Base-by-base conservation (phyloP, 1,140 invertebrate species). In the Metopolophium dirhodum region DNA sequence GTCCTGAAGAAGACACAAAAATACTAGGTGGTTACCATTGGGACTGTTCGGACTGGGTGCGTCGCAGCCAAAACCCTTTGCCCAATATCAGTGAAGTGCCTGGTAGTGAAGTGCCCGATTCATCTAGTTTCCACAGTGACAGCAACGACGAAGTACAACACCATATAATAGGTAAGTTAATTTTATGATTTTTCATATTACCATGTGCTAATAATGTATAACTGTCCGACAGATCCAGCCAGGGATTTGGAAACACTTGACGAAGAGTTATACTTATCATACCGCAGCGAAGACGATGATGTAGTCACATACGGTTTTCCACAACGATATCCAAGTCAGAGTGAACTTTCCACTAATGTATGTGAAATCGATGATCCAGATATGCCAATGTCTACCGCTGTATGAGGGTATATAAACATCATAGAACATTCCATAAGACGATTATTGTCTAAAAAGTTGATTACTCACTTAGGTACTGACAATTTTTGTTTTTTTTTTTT, bases 21-120 rank as follows among this genome's bases (percentile, higher is more conserved):
- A 93, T 93, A 86, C 37, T 93, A 49, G 91, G 91, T 97, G 97
- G 97, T 95, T 99, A 99, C 96, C 98, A 99, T 96, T 99, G 98
- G 98, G 98, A 99, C 96, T 98, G 98, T 95, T 99, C 98, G 94
- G 98, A 99, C 96, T 99, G 98, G 98, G 97, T 98, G 94, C 96
- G 97, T 93, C 96, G 96, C 94, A 97, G 96, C 95, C 97, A 98
- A 95, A 97, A 97, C 95, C 97, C 98, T 94, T 96, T 98, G 94
- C 98, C 98, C 90, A 98, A 98, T 95, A 99, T 99, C 95, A 98
- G 98, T 93, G 98, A 98, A 96, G 97, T 99, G 94, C 98, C 98
- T 94, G 98, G 98, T 94, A 98, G 97, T 94, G 98, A 99, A 96
- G 97, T 98, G 93, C 97, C 97, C 57, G 98, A 99, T 95, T 98